Conservation (phyloP, 1,140 invertebrate genomes). For the Caenorhabditis tropicalis region DNA sequence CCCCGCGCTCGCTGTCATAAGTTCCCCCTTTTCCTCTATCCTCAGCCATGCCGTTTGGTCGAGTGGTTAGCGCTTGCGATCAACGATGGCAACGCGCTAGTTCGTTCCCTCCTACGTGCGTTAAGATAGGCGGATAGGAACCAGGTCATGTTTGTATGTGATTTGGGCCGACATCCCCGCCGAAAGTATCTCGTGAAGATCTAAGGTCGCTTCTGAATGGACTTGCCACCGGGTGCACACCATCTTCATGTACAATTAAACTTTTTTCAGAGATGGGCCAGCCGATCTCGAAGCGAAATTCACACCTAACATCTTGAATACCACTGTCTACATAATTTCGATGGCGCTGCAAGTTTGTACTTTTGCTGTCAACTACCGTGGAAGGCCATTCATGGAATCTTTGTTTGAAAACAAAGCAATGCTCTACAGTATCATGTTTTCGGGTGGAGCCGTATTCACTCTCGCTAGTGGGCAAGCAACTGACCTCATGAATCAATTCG, state of each 20-base stretch:
- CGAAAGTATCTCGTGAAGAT: constrained; percentile 24
- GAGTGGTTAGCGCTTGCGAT: constrained; percentile 2
- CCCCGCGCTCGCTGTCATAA: background rate
- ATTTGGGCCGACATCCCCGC: constrained; percentile 40
- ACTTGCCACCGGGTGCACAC: constrained; percentile 31
- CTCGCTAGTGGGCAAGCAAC: constrained; percentile 73
- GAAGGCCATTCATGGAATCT: constrained; percentile 98
- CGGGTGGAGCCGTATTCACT: constrained; percentile 72
- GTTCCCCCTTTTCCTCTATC: background rate
- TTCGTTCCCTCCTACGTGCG: constrained; percentile 1
- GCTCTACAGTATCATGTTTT: constrained; percentile 78
- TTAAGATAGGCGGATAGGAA: constrained; percentile 28
- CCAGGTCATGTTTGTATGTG: constrained; percentile 43
- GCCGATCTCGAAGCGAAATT: constrained; percentile 86
- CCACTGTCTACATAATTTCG: constrained; percentile 96
- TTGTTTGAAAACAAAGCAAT: constrained; percentile 88
- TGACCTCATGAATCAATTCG: constrained; percentile 73
- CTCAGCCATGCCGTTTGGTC: background rate
- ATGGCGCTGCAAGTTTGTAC: constrained; percentile 95
- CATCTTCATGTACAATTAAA: constrained; percentile 1
- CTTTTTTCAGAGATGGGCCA: constrained; percentile 61
- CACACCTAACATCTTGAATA: constrained; percentile 91
- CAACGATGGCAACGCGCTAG: background rate
- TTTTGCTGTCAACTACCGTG: constrained; percentile 98
- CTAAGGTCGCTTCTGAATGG: constrained; percentile 40